Percentiles rank a stretch among this genome's conserved stretches.
phyloP scores from a whole-genome alignment of 1,140 invertebrate genomes.

The Phortica variegata region DNA sequence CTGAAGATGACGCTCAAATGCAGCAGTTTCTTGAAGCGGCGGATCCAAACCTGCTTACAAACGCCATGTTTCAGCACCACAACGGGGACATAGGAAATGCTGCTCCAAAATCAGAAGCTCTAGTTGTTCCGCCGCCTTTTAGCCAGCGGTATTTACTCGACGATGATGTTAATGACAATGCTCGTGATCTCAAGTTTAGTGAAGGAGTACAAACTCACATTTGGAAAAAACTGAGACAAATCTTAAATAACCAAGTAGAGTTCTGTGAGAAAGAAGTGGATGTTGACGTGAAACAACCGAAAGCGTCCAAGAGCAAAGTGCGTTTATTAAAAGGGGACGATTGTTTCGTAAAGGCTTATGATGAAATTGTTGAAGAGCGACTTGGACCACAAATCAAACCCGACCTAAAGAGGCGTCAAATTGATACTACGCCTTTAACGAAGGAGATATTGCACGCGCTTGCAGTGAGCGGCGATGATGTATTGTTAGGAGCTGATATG shows the following conservation, averaged over 20 bases:
- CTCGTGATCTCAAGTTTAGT: constrained; percentile 25
- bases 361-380: constrained; percentile 10
- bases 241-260: constrained; percentile 30
- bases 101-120: neutral
- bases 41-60: constrained; percentile 31
- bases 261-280: neutral
- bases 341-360: constrained; percentile 18
- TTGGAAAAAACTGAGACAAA: constrained; percentile 27
- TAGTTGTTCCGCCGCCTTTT: neutral
- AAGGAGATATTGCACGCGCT: constrained; percentile 2
- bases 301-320: constrained; percentile 1
- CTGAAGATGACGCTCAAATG: constrained; percentile 26
- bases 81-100: neutral
- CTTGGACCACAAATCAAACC: constrained; percentile 21
- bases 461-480: constrained; percentile 17
- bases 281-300: neutral
- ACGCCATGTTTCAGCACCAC: constrained; percentile 26
- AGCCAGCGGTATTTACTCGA: constrained; percentile 30
- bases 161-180: constrained; percentile 1
- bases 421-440: neutral
- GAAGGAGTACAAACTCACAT: constrained; percentile 35
- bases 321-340: constrained; percentile 23
- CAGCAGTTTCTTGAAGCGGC: constrained; percentile 29
- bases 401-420: constrained; percentile 12
- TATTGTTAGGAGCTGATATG: constrained; percentile 20